These are phyloP conservation scores for Neomonachus schauinslandi DNA, from an alignment of 2,113 vertebrate genomes.

Conservation along the genomic window DNA sequence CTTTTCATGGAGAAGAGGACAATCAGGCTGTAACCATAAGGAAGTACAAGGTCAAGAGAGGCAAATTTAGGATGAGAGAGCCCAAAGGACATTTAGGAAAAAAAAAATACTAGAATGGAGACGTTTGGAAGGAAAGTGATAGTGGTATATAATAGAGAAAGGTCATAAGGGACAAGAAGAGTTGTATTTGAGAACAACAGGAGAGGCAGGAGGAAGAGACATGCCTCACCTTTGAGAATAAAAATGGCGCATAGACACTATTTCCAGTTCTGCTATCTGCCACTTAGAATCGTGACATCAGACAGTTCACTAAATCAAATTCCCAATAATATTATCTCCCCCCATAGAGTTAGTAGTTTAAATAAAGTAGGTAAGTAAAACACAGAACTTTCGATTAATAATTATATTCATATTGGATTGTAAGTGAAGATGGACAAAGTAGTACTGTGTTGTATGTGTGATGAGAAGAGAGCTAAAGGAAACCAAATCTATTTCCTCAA, in stretches of 20 bases:
- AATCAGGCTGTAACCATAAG: not conserved
- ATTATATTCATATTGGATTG: not conserved
- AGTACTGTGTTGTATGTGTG: not conserved
- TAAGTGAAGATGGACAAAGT: not conserved
- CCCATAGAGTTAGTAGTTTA: not conserved
- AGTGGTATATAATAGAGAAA: not conserved
- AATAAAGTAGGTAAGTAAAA: not conserved
- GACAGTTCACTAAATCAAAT: not conserved
- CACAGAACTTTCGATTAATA: not conserved
- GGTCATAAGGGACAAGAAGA: not conserved
- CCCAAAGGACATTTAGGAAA: not conserved
- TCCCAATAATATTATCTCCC: not conserved
- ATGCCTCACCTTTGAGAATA: not conserved
- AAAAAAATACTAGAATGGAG: not conserved
- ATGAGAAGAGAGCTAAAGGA: not conserved
- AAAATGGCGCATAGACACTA: not conserved
- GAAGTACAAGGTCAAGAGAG: not conserved
- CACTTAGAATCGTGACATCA: not conserved
- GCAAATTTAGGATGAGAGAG: not conserved
- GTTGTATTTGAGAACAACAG: not conserved
- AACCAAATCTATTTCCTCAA: not conserved
- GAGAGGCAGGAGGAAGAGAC: not conserved
- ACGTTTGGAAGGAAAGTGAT: not conserved
- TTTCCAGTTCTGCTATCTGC: not conserved
- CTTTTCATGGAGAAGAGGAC: not conserved